A percentile compares a stretch with the other conserved stretches of the same genome.
Evolutionary conservation across 1,140 invertebrate genomes (phyloP).

Genomic region (Proctacanthus coquilletti): DNA sequence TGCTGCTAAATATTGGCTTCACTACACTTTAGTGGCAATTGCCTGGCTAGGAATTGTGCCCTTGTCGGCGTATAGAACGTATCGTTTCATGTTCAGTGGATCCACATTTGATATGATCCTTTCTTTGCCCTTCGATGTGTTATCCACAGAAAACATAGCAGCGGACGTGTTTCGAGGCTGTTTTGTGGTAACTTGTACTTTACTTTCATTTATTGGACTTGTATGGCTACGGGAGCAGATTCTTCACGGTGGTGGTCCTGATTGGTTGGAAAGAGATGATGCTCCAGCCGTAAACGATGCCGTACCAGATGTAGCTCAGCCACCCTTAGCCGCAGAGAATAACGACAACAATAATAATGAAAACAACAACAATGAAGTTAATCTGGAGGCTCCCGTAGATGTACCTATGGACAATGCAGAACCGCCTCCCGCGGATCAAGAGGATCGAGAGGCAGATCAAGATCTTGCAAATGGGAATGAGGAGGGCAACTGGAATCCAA

Average conservation of each 20-base stretch:
- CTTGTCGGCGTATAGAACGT: conserved; percentile 90
- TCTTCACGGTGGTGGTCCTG: conserved; percentile 88
- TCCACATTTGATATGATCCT: conserved; percentile 72
- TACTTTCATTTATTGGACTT: conserved; percentile 91
- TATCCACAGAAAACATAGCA: conserved; percentile 84
- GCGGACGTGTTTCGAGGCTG: conserved; percentile 92
- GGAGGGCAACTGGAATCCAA: conserved; percentile 94
- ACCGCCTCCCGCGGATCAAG: conserved; percentile 12
- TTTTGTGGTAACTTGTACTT: conserved; percentile 90
- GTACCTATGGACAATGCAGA: conserved; percentile 18
- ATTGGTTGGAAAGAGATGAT: conserved; percentile 74
- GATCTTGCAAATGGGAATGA: conserved; percentile 33
- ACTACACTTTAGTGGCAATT: conserved; percentile 84
- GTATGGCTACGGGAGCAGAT: conserved; percentile 98
- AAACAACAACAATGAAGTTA: conserved; percentile 15
- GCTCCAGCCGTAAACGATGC: conserved; percentile 29
- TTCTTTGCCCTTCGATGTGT: conserved; percentile 78
- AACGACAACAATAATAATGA: conserved; percentile 12
- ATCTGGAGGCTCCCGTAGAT: conserved; percentile 14
- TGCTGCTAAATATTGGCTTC: conserved; percentile 89
- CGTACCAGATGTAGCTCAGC: conserved; percentile 24
- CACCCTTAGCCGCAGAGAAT: conserved; percentile 1
- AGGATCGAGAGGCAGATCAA: conserved; percentile 11
- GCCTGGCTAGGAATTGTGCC: conserved; percentile 99
- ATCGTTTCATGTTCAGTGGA: conserved; percentile 79